Percentiles rank a stretch among this genome's conserved stretches.
These are phyloP conservation scores for Cichlasoma orientale DNA, from an alignment of 2,797 vertebrate species.

Conservation along the genomic window DNA sequence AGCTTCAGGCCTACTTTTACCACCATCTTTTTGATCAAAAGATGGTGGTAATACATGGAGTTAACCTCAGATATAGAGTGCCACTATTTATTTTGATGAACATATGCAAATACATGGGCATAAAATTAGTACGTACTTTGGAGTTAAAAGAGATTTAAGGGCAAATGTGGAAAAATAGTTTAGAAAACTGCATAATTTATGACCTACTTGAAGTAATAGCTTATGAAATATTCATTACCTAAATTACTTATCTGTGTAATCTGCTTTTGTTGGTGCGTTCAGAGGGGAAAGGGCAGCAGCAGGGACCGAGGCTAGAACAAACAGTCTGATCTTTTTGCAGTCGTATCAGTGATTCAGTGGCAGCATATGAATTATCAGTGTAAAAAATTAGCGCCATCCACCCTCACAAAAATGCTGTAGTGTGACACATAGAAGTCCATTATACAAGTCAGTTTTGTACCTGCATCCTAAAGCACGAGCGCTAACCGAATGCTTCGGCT, in stretches of 20 bases:
- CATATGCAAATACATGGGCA: constrained; percentile 50
- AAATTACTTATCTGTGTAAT: constrained; percentile 73
- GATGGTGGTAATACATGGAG: not conserved
- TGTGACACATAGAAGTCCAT: constrained; percentile 30
- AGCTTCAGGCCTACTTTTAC: not conserved
- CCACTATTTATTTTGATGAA: constrained; percentile 53
- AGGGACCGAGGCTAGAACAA: constrained; percentile 50
- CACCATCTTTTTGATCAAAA: not conserved
- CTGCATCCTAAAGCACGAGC: not conserved
- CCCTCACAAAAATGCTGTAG: constrained; percentile 4
- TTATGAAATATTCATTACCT: constrained; percentile 77
- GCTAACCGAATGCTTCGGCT: constrained; percentile 13
- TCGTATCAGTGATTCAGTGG: constrained; percentile 33
- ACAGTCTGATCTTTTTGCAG: constrained; percentile 51
- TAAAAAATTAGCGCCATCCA: constrained; percentile 12
- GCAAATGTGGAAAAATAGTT: constrained; percentile 63
- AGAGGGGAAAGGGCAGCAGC: constrained; percentile 56
- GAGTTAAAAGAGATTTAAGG: constrained; percentile 63
- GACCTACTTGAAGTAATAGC: constrained; percentile 71
- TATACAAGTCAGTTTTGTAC: constrained; percentile 19
- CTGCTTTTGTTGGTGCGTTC: constrained; percentile 71
- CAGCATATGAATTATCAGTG: constrained; percentile 44
- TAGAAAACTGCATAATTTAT: constrained; percentile 76
- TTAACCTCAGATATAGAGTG: not conserved
- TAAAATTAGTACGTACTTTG: constrained; percentile 44